Base-by-base conservation (phyloP, 2,113 vertebrate genomes). In the Sprattus sprattus region DNA sequence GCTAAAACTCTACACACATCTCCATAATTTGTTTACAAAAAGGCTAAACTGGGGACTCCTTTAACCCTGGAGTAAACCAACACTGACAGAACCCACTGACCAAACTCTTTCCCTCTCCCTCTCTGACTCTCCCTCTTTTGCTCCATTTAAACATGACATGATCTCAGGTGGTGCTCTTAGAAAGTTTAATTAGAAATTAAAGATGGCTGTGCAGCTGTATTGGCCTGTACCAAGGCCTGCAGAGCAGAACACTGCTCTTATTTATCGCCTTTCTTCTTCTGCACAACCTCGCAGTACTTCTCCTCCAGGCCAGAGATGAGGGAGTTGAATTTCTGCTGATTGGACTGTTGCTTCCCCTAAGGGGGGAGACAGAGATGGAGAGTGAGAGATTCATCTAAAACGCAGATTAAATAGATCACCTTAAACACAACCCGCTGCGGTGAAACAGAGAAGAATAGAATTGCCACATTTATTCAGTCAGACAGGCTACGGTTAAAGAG, bases 251-350 rank as follows among this genome's bases (percentile, higher is more conserved):
- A 67, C 11, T 78, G 3, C 25, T 15, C 22, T 75, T 78, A 78
- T 15, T 78, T 13, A 15, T 11, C 32, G 6, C 32, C 32, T 2
- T 15, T 39, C 32, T 39, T 78, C 28, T 39, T 78, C 3, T 2
- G 71, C 64, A 44, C 32, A 2, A 15, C 71, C 82, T 92, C 89
- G 84, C 93, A 94, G 0, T 97, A 97, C 83, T 97, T 97, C 81
- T 93, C 93, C 94, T 97, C 96, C 93, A 97, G 91, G 0, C 95
- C 92, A 71, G 95, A 88, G 18, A 97, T 87, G 46, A 97, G 93
- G 67, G 50, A 89, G 90, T 95, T 94, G 91, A 96, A 95, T 87
- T 94, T 89, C 39, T 93, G 95, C 90, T 95, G 90, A 47, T 96
- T 94, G 85, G 95, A 92, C 88, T 92, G 92, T 87, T 95, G 94